Evolutionary conservation across 2,797 vertebrate genomes (phyloP).

Genomic region (Gallinago solitaria): DNA sequence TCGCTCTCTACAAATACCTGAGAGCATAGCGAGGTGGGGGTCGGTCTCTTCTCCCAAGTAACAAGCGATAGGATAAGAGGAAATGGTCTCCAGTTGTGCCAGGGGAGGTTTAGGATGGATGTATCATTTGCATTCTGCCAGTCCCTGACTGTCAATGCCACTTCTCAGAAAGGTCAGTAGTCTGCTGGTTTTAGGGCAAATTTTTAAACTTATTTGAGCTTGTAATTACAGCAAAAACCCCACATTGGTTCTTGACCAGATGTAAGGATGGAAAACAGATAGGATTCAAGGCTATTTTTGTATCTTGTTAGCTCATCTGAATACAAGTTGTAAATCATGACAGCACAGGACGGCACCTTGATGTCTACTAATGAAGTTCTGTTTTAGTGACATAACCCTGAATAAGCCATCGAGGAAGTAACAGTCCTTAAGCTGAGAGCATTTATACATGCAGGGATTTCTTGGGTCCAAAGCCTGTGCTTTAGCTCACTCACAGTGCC

Average conservation of each 20-base stretch:
- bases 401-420: neutral
- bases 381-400: neutral
- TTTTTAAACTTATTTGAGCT: neutral
- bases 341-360: neutral
- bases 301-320: neutral
- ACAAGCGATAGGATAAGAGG: no score
- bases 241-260: neutral
- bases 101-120: no score
- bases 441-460: neutral
- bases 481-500: fast-evolving
- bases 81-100: no score
- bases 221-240: neutral
- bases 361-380: neutral
- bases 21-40: no score
- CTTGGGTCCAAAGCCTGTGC: neutral
- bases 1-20: no score
- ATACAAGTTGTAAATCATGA: neutral
- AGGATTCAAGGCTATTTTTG: neutral
- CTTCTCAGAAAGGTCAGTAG: neutral
- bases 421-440: neutral
- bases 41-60: no score
- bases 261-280: neutral
- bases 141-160: neutral
- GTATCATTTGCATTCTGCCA: neutral
- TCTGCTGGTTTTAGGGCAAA: neutral